These are phyloP conservation scores for Malacoctenus gilli DNA, from an alignment of 2,797 vertebrate genomes.

Conservation along the genomic window DNA sequence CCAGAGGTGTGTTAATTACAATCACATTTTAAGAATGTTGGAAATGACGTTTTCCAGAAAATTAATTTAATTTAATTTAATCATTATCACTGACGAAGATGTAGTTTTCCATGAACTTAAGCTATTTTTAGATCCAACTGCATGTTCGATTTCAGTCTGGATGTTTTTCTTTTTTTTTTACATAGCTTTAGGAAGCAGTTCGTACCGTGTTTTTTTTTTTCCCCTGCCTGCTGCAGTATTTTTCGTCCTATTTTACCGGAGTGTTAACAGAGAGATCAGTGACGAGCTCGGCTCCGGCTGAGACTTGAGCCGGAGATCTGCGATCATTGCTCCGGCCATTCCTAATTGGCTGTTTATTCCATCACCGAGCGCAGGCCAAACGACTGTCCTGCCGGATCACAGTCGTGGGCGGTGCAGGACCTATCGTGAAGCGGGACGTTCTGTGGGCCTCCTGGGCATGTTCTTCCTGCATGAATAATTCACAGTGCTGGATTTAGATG, in stretches of 20 bases:
- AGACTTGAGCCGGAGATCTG: slow-evolving; percentile 22
- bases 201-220: no score
- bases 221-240: slow-evolving; percentile 35
- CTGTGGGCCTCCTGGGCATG: slow-evolving; percentile 47
- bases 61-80: no score
- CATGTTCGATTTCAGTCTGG: no score
- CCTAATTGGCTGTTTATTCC: slow-evolving; percentile 50
- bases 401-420: slow-evolving; percentile 21
- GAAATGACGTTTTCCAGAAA: no score
- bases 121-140: no score
- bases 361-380: slow-evolving; percentile 8
- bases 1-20: no score
- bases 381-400: slow-evolving; percentile 43
- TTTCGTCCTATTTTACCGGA: not conserved
- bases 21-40: no score
- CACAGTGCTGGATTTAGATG: slow-evolving; percentile 73
- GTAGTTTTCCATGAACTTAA: no score
- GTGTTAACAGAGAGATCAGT: slow-evolving; percentile 18
- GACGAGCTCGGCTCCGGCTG: slow-evolving; percentile 1
- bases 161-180: no score
- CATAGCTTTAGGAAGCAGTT: no score
- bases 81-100: no score
- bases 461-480: slow-evolving; percentile 78
- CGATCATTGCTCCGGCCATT: slow-evolving; percentile 2
- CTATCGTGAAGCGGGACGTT: slow-evolving; percentile 35